Base-by-base conservation (phyloP, 2,113 vertebrate genomes). In the Anthoscopus minutus region DNA sequence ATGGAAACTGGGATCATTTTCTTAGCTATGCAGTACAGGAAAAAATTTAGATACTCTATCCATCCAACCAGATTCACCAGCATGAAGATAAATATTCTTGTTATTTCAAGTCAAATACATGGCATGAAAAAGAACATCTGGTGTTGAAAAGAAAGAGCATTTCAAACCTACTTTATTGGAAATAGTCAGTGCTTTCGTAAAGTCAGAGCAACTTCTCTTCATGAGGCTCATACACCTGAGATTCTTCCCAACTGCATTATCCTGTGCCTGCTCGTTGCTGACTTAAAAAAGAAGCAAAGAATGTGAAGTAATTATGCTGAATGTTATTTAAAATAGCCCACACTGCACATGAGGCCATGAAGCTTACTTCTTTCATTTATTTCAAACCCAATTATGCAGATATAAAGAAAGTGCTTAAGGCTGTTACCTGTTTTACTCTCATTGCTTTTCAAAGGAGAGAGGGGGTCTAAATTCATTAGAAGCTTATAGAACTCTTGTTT, bases 351-450 rank as follows among this genome's bases (percentile, higher is more conserved):
- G 64, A 92, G 65, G 18, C 76, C 60, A 74, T 9, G 3, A 81
- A 91, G 20, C 62, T 86, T 92, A 51, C 16, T 72, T 93, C 82
- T 93, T 88, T 88, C 58, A 54, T 82, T 93, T 81, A 73, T 86
- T 88, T 93, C 51, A 81, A 64, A 81, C 8, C 70, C 54, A 93
- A 16, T 92, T 94, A 93, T 86, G 76, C 82, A 90, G 69, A 88
- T 74, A 74, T 64, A 84, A 86, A 25, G 48, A 88, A 92, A 86
- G 62, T 35, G 71, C 71, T 93, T 86, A 77, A 86, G 82, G 86
- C 76, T 67, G 35, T 84, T 92, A 91, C 91, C 80, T 94, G 67
- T 37, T 96, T 71, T 86, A 62, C 15, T 90, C 7, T 83, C 67
- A 86, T 44, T 91, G 72, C 92, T 93, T 92, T 94, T 73, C 72